Percentiles rank a stretch among this genome's conserved stretches.
These are phyloP conservation scores for Lissocephala sabroskyi DNA, from an alignment of 2,888 invertebrate species.

Conservation along the genomic window DNA sequence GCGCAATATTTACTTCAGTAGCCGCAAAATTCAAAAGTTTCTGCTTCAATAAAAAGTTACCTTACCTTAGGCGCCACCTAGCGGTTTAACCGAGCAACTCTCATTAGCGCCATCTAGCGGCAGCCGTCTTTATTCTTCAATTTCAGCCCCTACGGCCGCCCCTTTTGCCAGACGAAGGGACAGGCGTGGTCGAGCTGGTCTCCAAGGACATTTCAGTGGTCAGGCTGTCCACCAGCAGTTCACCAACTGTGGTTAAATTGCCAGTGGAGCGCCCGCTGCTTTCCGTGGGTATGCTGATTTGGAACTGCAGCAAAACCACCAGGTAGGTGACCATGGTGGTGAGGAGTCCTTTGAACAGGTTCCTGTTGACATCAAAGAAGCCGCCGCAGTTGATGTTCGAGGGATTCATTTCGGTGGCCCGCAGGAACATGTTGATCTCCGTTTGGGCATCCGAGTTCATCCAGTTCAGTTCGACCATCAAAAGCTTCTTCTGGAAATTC, in stretches of 20 bases:
- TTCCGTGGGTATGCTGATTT: slow-evolving; percentile 81
- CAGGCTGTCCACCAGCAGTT: slow-evolving; percentile 46
- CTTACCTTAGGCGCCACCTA: too few relatives aligned
- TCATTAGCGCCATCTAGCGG: too few relatives aligned
- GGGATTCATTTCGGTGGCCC: slow-evolving; percentile 84
- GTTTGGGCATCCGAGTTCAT: slow-evolving; percentile 84
- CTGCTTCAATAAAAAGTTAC: too few relatives aligned
- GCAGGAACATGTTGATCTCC: slow-evolving; percentile 83
- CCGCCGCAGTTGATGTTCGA: slow-evolving; percentile 83
- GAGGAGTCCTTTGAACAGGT: slow-evolving; percentile 81
- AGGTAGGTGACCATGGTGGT: slow-evolving; percentile 85
- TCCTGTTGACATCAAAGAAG: slow-evolving; percentile 82
- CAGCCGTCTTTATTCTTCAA: too few relatives aligned
- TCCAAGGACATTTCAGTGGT: slow-evolving; percentile 43
- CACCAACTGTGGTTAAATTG: slow-evolving; percentile 40
- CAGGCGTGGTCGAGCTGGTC: slow-evolving; percentile 28
- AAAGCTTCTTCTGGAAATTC: slow-evolving; percentile 82
- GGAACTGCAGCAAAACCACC: slow-evolving; percentile 82
- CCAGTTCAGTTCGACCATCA: slow-evolving; percentile 83
- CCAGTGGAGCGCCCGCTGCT: slow-evolving; percentile 29
- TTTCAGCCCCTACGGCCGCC: slow-evolving; percentile 42
- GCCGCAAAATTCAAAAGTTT: too few relatives aligned
- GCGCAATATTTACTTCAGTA: too few relatives aligned
- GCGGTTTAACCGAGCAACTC: too few relatives aligned
- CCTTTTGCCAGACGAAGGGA: too few relatives aligned